Evolutionary conservation across 2,888 invertebrate genomes (phyloP).

Genomic region (Chironomus tentans): DNA sequence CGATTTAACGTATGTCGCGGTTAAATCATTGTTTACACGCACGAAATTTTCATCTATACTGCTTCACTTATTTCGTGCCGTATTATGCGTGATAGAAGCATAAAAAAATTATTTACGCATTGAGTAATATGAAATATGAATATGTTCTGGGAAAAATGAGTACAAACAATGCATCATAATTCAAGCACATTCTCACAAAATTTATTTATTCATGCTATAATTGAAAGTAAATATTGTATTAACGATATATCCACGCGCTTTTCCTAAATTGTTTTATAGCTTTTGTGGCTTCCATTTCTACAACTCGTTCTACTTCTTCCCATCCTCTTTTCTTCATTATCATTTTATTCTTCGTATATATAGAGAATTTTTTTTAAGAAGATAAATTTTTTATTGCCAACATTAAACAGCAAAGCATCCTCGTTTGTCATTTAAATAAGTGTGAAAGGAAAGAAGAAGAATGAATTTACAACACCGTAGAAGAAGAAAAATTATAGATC

Average conservation of each 20-base stretch:
- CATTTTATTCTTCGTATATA: too few relatives aligned
- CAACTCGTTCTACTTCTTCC: not conserved
- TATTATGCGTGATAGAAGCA: not conserved
- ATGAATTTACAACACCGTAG: too few relatives aligned
- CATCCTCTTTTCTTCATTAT: too few relatives aligned
- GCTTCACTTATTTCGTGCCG: too few relatives aligned
- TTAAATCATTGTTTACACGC: conserved; percentile 12
- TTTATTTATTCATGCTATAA: conserved; percentile 24
- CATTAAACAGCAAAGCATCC: too few relatives aligned
- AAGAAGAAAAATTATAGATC: too few relatives aligned
- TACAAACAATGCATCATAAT: not conserved
- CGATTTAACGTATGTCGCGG: not conserved
- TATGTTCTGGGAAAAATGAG: not conserved
- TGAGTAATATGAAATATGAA: not conserved
- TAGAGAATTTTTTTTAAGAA: too few relatives aligned
- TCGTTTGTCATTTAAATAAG: too few relatives aligned
- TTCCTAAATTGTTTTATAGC: not conserved
- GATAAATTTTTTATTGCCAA: too few relatives aligned
- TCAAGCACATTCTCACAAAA: conserved; percentile 6
- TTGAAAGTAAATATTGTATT: conserved; percentile 24
- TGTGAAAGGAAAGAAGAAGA: too few relatives aligned
- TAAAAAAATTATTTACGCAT: not conserved
- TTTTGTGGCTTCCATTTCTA: not conserved
- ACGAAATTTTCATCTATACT: not conserved
- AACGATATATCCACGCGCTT: not conserved